Percentiles rank a stretch among this genome's conserved stretches.
phyloP scores from a whole-genome alignment of 2,797 vertebrate genomes.

The Botia kubotai region DNA sequence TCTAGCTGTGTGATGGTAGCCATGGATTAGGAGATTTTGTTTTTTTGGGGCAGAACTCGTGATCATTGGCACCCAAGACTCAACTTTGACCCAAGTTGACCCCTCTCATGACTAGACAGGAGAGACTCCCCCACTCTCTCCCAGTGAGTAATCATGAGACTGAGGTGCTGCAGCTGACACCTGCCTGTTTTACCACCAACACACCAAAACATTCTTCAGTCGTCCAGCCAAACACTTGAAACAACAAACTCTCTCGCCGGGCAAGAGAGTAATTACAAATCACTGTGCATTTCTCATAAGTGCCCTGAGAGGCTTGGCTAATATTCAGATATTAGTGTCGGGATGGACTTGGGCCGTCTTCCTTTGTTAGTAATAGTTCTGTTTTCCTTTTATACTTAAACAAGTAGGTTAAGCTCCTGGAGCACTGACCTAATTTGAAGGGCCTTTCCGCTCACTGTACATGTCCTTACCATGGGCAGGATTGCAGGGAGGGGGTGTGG shows the following conservation, averaged over 20 bases:
- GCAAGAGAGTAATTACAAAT: background rate
- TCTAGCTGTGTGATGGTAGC: background rate
- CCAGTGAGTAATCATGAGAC: background rate
- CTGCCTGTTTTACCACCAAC: constrained; percentile 32
- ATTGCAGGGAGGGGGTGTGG: constrained; percentile 30
- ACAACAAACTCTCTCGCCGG: background rate
- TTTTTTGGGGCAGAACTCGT: background rate
- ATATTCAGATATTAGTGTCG: constrained; percentile 5
- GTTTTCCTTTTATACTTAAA: constrained; percentile 5
- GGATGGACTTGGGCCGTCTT: background rate
- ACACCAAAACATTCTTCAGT: constrained; percentile 24
- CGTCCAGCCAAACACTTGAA: constrained; percentile 25
- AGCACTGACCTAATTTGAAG: constrained; percentile 33
- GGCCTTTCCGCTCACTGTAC: background rate
- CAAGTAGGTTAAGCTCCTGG: constrained; percentile 36
- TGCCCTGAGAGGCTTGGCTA: constrained; percentile 1
- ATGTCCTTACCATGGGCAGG: background rate
- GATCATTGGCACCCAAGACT: background rate
- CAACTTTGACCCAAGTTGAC: constrained; percentile 40
- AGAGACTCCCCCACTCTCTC: background rate
- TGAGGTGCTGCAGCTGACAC: constrained; percentile 37
- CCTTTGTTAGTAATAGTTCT: background rate
- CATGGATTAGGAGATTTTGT: background rate
- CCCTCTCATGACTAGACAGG: constrained; percentile 35
- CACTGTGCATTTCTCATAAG: background rate